A percentile compares a stretch with the other conserved stretches of the same genome.
Conservation (phyloP, 2,113 vertebrate species). For the Cyprinodon tularosa region DNA sequence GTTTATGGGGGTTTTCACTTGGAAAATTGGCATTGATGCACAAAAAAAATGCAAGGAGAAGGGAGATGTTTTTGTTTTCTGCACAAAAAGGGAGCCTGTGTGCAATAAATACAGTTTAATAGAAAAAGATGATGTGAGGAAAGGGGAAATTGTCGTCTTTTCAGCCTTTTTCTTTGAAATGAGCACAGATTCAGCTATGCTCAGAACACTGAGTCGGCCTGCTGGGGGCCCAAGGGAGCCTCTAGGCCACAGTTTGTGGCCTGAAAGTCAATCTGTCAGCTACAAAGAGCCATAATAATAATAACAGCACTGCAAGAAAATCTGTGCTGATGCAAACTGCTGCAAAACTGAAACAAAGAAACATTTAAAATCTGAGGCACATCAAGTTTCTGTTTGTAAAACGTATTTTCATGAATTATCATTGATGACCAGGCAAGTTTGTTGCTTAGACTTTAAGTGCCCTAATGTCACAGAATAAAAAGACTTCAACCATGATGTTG, state of each 20-base stretch:
- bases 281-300: slow-evolving; percentile 1
- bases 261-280: not conserved
- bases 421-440: not conserved
- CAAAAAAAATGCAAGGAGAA: slow-evolving; percentile 35
- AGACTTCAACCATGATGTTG: not conserved
- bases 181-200: slow-evolving; percentile 12
- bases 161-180: slow-evolving; percentile 15
- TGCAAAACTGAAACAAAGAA: not conserved
- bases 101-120: slow-evolving; percentile 9
- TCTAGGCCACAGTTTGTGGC: not conserved
- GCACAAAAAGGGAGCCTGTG: slow-evolving; percentile 20
- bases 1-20: slow-evolving; percentile 35
- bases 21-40: slow-evolving; percentile 25
- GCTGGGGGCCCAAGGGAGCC: not conserved
- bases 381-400: not conserved
- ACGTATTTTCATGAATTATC: too few relatives aligned
- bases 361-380: too few relatives aligned
- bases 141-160: slow-evolving; percentile 14
- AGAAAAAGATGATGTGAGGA: slow-evolving; percentile 15
- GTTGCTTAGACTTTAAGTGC: not conserved
- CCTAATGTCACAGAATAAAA: not conserved
- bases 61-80: slow-evolving; percentile 53
- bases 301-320: slow-evolving; percentile 4
- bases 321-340: not conserved
- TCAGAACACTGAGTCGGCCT: slow-evolving; percentile 11